phyloP scores from a whole-genome alignment of 2,113 vertebrate genomes.

The Mola mola region DNA sequence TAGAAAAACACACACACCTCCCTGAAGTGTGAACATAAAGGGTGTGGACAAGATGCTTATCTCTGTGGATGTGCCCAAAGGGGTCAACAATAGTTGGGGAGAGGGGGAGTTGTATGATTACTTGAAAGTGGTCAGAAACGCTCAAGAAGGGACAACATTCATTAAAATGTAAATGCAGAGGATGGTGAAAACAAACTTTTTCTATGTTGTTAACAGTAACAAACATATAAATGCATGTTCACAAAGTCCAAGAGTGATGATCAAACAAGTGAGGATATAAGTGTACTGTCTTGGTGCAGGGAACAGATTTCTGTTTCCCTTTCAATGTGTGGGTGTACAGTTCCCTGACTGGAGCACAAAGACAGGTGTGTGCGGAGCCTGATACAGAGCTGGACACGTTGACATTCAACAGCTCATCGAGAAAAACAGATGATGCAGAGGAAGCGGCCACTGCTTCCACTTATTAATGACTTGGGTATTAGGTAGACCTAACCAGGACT shows the following conservation, averaged over 20 bases:
- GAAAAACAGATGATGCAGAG: slow-evolving; percentile 59
- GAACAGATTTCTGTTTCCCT: slow-evolving; percentile 29
- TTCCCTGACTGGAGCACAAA: slow-evolving; percentile 38
- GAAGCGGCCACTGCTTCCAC: slow-evolving; percentile 42
- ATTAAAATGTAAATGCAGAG: slow-evolving; percentile 19
- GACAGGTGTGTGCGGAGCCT: slow-evolving; percentile 53
- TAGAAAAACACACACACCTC: slow-evolving; percentile 52
- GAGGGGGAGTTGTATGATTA: slow-evolving; percentile 24
- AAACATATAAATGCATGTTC: slow-evolving; percentile 15
- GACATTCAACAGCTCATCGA: slow-evolving; percentile 64
- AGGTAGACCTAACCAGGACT: slow-evolving; percentile 2
- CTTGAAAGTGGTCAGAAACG: slow-evolving; percentile 33
- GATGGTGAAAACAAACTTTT: slow-evolving; percentile 22
- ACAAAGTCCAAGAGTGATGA: no score
- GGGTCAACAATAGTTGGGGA: slow-evolving; percentile 44
- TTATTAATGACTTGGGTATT: slow-evolving; percentile 42
- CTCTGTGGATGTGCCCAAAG: slow-evolving; percentile 24
- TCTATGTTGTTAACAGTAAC: background rate
- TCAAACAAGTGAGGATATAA: background rate
- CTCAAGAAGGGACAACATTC: no score
- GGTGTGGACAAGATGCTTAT: slow-evolving; percentile 65
- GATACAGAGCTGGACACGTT: slow-evolving; percentile 30
- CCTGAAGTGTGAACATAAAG: slow-evolving; percentile 61
- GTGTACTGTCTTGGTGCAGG: slow-evolving; percentile 10
- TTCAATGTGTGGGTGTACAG: slow-evolving; percentile 25